Evolutionary conservation across 1,140 invertebrate genomes (phyloP).

Genomic region (Leguminivora glycinivorella): DNA sequence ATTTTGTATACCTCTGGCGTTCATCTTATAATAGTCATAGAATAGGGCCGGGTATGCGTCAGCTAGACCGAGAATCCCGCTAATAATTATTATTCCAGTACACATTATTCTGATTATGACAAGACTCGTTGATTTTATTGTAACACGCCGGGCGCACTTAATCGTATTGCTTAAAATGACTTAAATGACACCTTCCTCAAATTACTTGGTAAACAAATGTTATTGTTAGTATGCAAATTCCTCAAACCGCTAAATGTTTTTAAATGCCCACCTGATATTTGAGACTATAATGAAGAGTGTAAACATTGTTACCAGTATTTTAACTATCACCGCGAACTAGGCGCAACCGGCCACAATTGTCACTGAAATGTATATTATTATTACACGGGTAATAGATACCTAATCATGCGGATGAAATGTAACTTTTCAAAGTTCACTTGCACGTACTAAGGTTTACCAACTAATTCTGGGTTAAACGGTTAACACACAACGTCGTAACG

Average conservation of each 20-base stretch:
- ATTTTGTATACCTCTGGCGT: neutral
- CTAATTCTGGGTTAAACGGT: no score
- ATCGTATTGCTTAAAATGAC: slow-evolving; percentile 6
- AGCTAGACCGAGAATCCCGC: neutral
- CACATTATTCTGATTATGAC: slow-evolving; percentile 8
- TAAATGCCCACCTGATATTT: neutral
- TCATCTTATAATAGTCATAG: neutral
- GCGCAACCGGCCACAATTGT: no score
- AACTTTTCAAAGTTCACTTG: no score
- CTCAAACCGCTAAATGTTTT: neutral
- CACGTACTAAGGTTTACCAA: no score
- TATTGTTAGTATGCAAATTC: neutral
- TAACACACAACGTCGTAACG: no score
- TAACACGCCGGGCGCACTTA: neutral
- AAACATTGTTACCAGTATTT: neutral
- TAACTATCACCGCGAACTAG: neutral
- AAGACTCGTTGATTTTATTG: neutral
- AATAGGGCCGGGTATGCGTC: neutral
- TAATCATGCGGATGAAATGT: no score
- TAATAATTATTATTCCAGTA: neutral
- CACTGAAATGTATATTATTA: no score
- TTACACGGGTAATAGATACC: no score
- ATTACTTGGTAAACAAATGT: neutral
- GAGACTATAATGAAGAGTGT: neutral
- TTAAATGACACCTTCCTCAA: slow-evolving; percentile 6